Evolutionary conservation across 1,140 invertebrate genomes (phyloP).

Genomic region (Antheraea pernyi): DNA sequence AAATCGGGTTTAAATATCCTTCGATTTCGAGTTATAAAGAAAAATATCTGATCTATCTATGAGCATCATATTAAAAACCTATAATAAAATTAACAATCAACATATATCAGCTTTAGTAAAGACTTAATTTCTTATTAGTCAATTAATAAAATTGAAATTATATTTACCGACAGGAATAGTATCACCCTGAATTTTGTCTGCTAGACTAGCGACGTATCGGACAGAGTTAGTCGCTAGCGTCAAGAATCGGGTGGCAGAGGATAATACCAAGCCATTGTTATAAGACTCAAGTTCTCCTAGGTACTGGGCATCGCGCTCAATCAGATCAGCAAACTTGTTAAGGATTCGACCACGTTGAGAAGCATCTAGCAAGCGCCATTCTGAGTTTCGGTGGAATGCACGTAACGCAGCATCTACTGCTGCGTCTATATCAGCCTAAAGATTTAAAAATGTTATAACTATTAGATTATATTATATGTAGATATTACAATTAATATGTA

Average conservation of each 20-base stretch:
- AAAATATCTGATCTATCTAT: too few species aligned
- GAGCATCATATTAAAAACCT: too few species aligned
- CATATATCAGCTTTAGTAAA: too few species aligned
- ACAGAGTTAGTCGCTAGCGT: constrained; percentile 82
- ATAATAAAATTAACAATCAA: too few species aligned
- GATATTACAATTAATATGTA: too few species aligned
- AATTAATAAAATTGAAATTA: not conserved
- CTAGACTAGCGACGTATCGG: constrained; percentile 48
- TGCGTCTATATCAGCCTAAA: constrained; percentile 85
- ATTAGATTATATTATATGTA: not conserved
- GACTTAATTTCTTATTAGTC: too few species aligned
- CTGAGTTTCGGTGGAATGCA: constrained; percentile 84
- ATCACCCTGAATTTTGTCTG: constrained; percentile 86
- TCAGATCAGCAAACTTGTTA: constrained; percentile 83
- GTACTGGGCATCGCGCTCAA: constrained; percentile 83
- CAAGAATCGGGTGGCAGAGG: constrained; percentile 79
- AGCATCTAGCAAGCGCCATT: constrained; percentile 87
- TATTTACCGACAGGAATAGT: constrained; percentile 46
- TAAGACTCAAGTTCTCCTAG: constrained; percentile 81
- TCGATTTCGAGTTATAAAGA: too few species aligned
- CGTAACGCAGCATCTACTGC: constrained; percentile 89
- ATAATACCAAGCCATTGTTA: constrained; percentile 52
- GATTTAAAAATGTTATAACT: not conserved
- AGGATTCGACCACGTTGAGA: constrained; percentile 77
- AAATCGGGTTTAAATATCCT: too few species aligned